Evolutionary conservation across 2,888 invertebrate species (phyloP), one percentile per base, ranked within the genome.

Genomic region (Hermodice carunculata): DNA sequence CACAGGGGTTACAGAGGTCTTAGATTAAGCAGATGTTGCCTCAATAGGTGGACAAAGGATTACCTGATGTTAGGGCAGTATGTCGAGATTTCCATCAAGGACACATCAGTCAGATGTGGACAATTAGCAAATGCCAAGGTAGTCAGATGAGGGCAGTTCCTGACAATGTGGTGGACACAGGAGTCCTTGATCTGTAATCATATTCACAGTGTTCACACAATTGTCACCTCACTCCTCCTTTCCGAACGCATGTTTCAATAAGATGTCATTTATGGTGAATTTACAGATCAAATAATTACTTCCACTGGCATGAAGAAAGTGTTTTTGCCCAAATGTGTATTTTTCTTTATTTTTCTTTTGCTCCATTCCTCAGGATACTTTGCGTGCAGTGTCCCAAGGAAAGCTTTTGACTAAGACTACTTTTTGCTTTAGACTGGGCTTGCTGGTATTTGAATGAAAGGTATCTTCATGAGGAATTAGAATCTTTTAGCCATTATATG

Each of bases 91-190:
- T 82, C 82, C 19, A 75, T 68, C 22, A 84, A 54, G 4, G 82
- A 73, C 11, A 74, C 73, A 56, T 84, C 80, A 6, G 82, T 79
- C n/a, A 83, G 75, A 51, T 76, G 76, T 1, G 80, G 80, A 70
- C 83, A 83, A 72, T 83, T 83, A 22, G 84, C 83, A 53, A 84
- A 52, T 6, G 78, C 75, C 31, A 84, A 70, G 0, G 78, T 75
- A 34, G 76, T 71, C 34, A 84, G 69, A 3, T 78, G 66, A 0
- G 78, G 75, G 73, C 84, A 84, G 66, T 81, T 79, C 54, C 76
- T 72, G 40, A 82, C 81, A 31, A 84, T 72, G 44, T 80, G 76
- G 32, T 78, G 71, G 17, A 83, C 77, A 61, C 79, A 76, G 65
- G 74, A 76, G 63, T 82, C 80, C 53, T 75, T 75, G 17, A 83